Evolutionary conservation across 2,888 invertebrate species (phyloP), one percentile per base, ranked within the genome.

Genomic region (Leptopterna dolabrata): DNA sequence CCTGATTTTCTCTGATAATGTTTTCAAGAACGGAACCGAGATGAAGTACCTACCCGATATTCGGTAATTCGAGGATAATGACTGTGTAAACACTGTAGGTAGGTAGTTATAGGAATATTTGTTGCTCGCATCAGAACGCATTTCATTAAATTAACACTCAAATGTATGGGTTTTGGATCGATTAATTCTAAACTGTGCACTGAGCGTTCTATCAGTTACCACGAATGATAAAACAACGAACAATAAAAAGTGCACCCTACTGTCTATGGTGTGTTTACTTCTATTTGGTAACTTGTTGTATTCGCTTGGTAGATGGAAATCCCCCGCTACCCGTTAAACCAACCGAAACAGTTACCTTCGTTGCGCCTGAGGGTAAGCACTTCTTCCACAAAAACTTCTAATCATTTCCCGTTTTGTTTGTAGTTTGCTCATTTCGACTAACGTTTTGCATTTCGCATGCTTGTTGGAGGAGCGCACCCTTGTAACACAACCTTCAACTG

Each of bases 321-420:
- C 76, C 88, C 88, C 85, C 73, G 82, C 86, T 86, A 78, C 78
- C 80, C 30, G 81, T 86, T 82, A 86, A 88, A 82, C 78, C 84
- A 81, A 81, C 89, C 36, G 55, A 87, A 76, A 70, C 82, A 88
- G 41, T 78, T 55, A 80, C 88, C 47, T 89, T 89, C 88, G 51
- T 86, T 63, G 84, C 89, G 55, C 89, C 89, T 87, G 89, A 89
- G 73, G 89, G 89, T 89, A 89, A 89, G 89, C 87, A 78, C 87
- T 84, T 87, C 51, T 36, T 82, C 36, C 41, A 70, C 43, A 76
- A 76, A 87, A 87, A 78, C 41, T 81, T 43, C 24, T 24, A 83
- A 78, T 82, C 80, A 51, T 16, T 82, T 84, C 41, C 45, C 47
- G 16, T 36, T 84, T 84, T 71, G 19, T 84, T 19, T 30, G 55